Percentiles rank a stretch among this genome's conserved stretches.
Evolutionary conservation across 1,140 invertebrate species (phyloP).

Genomic region (Mercenaria mercenaria): DNA sequence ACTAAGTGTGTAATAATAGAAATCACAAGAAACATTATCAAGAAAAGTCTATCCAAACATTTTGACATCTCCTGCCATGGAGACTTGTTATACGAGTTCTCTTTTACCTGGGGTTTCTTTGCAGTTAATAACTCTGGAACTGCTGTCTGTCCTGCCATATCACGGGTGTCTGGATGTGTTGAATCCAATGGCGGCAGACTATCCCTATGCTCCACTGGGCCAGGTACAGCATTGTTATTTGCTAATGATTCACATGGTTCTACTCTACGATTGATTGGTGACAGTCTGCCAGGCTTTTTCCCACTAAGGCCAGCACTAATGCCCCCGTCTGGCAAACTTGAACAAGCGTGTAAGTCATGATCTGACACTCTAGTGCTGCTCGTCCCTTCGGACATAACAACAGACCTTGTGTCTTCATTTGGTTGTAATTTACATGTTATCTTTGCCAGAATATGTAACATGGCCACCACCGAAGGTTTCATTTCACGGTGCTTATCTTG

Average conservation of each 20-base stretch:
- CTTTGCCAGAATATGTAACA: neutral
- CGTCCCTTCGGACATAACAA: neutral
- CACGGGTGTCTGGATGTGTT: neutral
- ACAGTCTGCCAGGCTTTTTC: neutral
- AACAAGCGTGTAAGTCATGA: neutral
- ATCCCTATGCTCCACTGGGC: neutral
- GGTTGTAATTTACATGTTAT: neutral
- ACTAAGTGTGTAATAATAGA: conserved; percentile 8
- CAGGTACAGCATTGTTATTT: neutral
- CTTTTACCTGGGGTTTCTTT: neutral
- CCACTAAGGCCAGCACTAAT: neutral
- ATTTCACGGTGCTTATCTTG: neutral
- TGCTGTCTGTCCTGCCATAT: neutral
- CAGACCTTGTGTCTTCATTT: neutral
- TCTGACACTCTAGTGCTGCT: neutral
- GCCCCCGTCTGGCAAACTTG: neutral
- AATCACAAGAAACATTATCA: neutral
- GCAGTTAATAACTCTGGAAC: neutral
- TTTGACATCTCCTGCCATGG: conserved; percentile 12
- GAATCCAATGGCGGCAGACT: neutral
- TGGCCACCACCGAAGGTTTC: neutral
- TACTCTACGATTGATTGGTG: conserved; percentile 16
- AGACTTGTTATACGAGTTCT: neutral
- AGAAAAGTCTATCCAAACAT: conserved; percentile 37
- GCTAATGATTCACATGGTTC: neutral